Evolutionary conservation across 2,888 invertebrate species (phyloP).

Genomic region (Abscondita cerata): DNA sequence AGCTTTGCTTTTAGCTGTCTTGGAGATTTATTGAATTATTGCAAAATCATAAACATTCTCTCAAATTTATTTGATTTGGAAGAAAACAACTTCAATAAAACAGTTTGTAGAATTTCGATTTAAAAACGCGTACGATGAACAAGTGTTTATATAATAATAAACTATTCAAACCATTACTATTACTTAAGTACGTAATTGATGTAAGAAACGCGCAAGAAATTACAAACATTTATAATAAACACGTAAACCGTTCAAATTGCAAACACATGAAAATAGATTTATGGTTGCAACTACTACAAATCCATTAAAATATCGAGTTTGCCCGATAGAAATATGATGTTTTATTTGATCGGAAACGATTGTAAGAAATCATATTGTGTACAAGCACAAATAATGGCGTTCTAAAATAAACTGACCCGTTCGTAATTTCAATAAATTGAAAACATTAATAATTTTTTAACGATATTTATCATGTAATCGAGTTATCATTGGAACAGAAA

Average conservation of each 20-base stretch:
- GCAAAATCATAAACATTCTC: conserved; percentile 40
- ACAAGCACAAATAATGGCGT: background rate
- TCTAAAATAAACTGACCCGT: conserved; percentile 16
- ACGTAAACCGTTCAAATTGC: too few relatives aligned
- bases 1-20: conserved; percentile 37
- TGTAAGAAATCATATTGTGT: too few relatives aligned
- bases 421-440: conserved; percentile 15
- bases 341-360: too few relatives aligned
- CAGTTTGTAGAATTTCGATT: conserved; percentile 12
- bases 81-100: conserved; percentile 17
- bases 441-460: conserved; percentile 25
- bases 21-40: conserved; percentile 43
- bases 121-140: conserved; percentile 8
- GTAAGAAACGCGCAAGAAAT: background rate
- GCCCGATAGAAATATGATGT: too few relatives aligned
- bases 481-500: conserved; percentile 37
- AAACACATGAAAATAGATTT: too few relatives aligned
- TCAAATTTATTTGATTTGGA: conserved; percentile 26
- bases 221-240: background rate
- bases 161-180: background rate
- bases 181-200: too few relatives aligned
- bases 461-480: conserved; percentile 31
- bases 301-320: too few relatives aligned
- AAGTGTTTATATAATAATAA: conserved; percentile 15
- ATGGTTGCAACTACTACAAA: too few relatives aligned